Base-by-base conservation (phyloP, 2,888 invertebrate species). In the Poecilus cupreus region DNA sequence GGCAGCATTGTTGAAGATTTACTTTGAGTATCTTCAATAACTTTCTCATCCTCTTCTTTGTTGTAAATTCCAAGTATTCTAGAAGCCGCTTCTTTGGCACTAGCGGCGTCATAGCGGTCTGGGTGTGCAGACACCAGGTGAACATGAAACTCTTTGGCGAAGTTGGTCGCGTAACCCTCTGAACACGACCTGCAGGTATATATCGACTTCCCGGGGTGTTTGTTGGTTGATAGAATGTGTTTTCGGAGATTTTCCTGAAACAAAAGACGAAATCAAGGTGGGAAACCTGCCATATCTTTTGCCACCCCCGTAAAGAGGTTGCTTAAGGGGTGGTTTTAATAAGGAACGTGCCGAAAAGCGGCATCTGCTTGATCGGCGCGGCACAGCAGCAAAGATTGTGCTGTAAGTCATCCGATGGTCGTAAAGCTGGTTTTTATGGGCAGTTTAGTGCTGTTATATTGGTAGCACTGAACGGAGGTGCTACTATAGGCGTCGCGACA, bases 241-340 rank as follows among this genome's bases (percentile, higher is more conserved):
- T 97, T 97, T 3, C 97, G 92, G 10, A 97, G 92, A 88, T 97
- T 97, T 88, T 97, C 97, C 94, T 96, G 88, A 18, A 89, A 88
- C 0, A 82, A 75, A 81, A n/a, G n/a, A n/a, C n/a, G n/a, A n/a
- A n/a, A n/a, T n/a, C n/a, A n/a, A n/a, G n/a, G n/a, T 77, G 3
- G 5, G 13, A 11, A 43, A n/a, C 43, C 43, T 43, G 43, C 43
- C n/a, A 43, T 43, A 43, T 43, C 43, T 43, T 43, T 10, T 13
- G 5, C n/a, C 43, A 13, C 43, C n/a, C n/a, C 43, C 10, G 43
- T 11, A 32, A 32, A 6, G 32, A 5, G 6, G 8, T 32, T 32
- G 32, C 8, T 8, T 6, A 5, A 5, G 32, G 6, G 8, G 32
- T 3, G 32, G 32, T 64, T 54, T 54, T 64, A 64, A 32, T 64